Conservation (phyloP, 2,113 vertebrate species). For the Xerus inauris region DNA sequence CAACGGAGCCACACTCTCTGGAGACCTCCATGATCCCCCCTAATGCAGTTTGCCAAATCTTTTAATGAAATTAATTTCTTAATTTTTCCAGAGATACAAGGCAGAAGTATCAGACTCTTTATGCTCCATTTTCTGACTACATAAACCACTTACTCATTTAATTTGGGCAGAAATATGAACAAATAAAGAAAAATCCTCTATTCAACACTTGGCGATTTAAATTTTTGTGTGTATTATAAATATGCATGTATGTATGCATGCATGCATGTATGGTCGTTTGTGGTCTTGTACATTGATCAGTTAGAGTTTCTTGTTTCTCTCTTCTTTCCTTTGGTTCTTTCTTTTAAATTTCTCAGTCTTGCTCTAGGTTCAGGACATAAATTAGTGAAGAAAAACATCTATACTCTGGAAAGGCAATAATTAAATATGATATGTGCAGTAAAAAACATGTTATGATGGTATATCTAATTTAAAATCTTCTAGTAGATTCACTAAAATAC, state of each 20-base stretch:
- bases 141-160: neutral
- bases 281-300: neutral
- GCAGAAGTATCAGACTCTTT: neutral
- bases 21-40: neutral
- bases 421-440: neutral
- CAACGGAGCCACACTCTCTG: fast-evolving
- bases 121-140: neutral
- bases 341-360: neutral
- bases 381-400: neutral
- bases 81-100: neutral
- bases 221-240: neutral
- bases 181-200: neutral
- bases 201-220: neutral
- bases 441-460: neutral
- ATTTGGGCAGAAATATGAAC: conserved; percentile 1
- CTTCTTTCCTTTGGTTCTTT: neutral
- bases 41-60: neutral
- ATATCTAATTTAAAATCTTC: neutral
- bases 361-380: neutral
- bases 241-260: no score
- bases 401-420: neutral
- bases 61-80: neutral
- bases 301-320: neutral
- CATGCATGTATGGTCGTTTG: neutral
- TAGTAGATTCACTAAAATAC: neutral